Conservation (phyloP, 1,140 invertebrate genomes). For the Apocrypta bakeri region DNA sequence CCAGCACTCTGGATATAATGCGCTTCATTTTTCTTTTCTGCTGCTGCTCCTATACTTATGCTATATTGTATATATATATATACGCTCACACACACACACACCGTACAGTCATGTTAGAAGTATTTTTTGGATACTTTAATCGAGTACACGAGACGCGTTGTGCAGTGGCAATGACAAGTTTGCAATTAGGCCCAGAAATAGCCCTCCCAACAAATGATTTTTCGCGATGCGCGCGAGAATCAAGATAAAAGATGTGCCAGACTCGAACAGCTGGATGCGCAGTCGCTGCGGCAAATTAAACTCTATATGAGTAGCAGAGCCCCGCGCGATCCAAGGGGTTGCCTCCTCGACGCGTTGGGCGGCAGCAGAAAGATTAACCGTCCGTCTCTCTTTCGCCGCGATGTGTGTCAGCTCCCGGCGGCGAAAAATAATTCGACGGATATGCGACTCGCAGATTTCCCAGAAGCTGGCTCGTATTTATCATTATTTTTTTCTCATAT, state of each 20-base stretch:
- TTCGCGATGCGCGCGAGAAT: neutral
- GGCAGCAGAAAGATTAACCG: constrained; percentile 8
- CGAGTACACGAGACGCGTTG: too few species aligned
- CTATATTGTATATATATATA: too few species aligned
- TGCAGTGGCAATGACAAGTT: neutral
- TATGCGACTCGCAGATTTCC: constrained; percentile 18
- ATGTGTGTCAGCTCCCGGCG: neutral
- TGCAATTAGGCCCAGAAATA: neutral
- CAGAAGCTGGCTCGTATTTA: neutral
- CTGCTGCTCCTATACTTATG: neutral
- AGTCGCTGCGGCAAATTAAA: neutral
- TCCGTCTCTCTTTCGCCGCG: neutral
- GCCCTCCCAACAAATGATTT: neutral
- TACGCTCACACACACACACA: too few species aligned
- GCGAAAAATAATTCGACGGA: constrained; percentile 35
- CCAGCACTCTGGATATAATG: too few species aligned
- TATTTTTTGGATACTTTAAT: neutral
- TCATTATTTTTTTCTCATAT: neutral
- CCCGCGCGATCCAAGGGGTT: neutral
- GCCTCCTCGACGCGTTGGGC: neutral
- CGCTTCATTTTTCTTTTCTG: neutral
- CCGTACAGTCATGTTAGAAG: too few species aligned
- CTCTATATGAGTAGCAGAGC: neutral
- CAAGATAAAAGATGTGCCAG: constrained; percentile 1
- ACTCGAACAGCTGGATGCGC: neutral